These are phyloP conservation scores for Tupiocoris notatus DNA, from an alignment of 2,888 invertebrate genomes.

Conservation along the genomic window DNA sequence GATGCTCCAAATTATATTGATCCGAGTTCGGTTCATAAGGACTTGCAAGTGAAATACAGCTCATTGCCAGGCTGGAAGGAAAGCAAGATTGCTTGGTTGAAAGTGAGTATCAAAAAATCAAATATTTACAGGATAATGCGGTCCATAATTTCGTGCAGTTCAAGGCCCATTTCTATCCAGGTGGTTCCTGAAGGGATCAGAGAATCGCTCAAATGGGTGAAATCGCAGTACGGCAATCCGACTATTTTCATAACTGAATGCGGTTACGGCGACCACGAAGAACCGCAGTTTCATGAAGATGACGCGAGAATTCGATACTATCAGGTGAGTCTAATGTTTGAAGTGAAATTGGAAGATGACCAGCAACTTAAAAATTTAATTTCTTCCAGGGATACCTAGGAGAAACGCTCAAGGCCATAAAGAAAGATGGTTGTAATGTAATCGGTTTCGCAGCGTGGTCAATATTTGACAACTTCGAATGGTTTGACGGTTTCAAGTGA, in stretches of 20 bases:
- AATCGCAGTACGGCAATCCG: constrained; percentile 45
- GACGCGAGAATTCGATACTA: constrained; percentile 59
- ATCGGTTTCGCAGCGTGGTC: constrained; percentile 74
- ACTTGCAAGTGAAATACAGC: not conserved
- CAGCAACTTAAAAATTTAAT: too few relatives aligned
- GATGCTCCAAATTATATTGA: constrained; percentile 7
- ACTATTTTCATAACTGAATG: constrained; percentile 46
- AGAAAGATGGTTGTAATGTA: constrained; percentile 58
- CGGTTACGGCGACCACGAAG: constrained; percentile 45
- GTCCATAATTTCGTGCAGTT: not conserved
- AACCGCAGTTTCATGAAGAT: constrained; percentile 49
- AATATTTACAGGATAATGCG: not conserved
- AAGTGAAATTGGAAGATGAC: not conserved
- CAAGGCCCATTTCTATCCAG: constrained; percentile 18
- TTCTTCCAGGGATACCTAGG: constrained; percentile 54
- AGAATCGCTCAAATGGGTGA: constrained; percentile 44
- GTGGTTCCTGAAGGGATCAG: constrained; percentile 46
- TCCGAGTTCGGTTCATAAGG: not conserved
- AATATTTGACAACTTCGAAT: constrained; percentile 80
- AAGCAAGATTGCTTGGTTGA: constrained; percentile 17
- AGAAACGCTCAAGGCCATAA: constrained; percentile 57
- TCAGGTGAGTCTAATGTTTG: constrained; percentile 46
- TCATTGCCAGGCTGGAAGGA: not conserved
- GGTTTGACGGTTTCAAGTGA: constrained; percentile 72
- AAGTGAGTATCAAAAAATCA: too few relatives aligned